Base-by-base conservation (phyloP, 2,888 invertebrate genomes). In the Drosophila anceps region DNA sequence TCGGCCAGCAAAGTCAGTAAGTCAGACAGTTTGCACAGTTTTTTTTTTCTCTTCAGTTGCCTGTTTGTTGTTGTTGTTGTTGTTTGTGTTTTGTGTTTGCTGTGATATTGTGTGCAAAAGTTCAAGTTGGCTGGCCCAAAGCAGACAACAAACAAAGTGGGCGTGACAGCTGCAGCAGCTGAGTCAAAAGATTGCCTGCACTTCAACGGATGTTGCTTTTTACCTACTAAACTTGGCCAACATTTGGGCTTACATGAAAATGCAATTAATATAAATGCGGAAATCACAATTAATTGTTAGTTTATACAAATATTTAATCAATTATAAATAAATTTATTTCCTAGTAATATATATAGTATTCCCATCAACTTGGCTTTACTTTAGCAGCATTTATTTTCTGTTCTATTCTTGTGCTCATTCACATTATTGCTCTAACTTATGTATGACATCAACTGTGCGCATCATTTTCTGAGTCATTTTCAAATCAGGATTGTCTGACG, bases 71-170 rank as follows among this genome's bases (percentile, higher is more conserved):
- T 54, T 72, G 73, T 27, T 50, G 54, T 75, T n/a, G n/a, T n/a
- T n/a, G n/a, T n/a, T n/a, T n/a, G n/a, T n/a, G n/a, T n/a, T n/a
- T 69, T 61, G 48, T 59, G 37, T 59, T 69, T 54, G 69, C 59
- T 73, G 79, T 73, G 64, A 64, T 76, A 61, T 53, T 75, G 71
- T 76, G 76, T 48, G 77, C 73, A 68, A 63, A 64, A 79, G 81
- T 80, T 80, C 76, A 79, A 76, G 76, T 69, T 80, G 76, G 48
- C 71, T 70, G 50, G 53, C 63, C 33, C 55, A 70, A 41, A 48
- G 35, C 73, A 69, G 69, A 53, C 62, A 77, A 43, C 63, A 75
- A 70, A 77, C 63, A 79, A 68, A 55, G 76, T 71, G 71, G 77
- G 77, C 76, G 77, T 79, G 66, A 54, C 44, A 53, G 50, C 54